phyloP scores from a whole-genome alignment of 2,113 vertebrate genomes.

The Murina feae region DNA sequence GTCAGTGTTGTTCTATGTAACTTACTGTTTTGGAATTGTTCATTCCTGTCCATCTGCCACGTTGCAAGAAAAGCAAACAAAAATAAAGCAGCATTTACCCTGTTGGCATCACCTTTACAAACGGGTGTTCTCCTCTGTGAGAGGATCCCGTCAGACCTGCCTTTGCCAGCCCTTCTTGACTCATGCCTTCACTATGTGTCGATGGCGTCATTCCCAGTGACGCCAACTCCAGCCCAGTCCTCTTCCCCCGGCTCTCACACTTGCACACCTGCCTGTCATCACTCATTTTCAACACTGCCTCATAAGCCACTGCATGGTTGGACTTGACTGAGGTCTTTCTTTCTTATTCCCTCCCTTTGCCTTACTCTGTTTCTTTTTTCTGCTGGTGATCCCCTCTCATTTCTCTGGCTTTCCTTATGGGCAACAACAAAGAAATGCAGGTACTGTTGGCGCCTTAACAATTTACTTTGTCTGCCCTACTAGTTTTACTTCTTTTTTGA shows the following conservation, averaged over 20 bases:
- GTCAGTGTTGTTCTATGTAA: background rate
- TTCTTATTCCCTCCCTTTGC: background rate
- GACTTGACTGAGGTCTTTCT: background rate
- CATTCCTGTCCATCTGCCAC: background rate
- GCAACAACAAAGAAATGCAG: background rate
- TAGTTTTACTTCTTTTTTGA: background rate
- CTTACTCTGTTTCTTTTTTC: background rate
- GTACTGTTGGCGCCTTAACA: background rate
- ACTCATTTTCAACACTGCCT: background rate
- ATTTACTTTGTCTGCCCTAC: background rate
- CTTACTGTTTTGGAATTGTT: background rate
- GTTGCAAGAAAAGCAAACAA: background rate
- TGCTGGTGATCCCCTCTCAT: background rate
- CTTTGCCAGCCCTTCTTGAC: background rate
- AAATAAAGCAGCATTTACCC: background rate
- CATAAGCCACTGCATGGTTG: background rate
- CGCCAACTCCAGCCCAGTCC: rapidly evolving
- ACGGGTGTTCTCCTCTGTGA: background rate
- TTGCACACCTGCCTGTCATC: background rate
- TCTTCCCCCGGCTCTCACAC: background rate
- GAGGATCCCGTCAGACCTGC: background rate
- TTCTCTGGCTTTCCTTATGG: background rate
- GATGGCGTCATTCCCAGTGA: background rate
- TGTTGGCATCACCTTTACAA: background rate
- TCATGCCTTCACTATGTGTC: background rate